Evolutionary conservation across 1,140 invertebrate species (phyloP), one percentile per base, ranked within the genome.

Genomic region (Diprion similis): DNA sequence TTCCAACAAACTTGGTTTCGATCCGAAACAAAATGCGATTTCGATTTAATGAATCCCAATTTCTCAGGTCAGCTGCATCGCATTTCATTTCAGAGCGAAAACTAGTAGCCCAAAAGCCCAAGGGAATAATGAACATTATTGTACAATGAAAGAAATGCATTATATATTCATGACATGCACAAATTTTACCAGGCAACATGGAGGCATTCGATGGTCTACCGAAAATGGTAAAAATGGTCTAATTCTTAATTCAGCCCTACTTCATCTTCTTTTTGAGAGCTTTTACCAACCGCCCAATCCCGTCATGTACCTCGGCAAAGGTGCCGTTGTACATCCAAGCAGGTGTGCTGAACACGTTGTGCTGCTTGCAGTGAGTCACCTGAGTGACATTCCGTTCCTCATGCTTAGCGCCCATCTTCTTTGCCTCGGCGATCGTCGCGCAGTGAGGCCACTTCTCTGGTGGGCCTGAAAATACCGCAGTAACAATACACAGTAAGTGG

Each of bases 281-380:
- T 70, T 82, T 80, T 45, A 91, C 85, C 87, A 92, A 89, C 71
- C 87, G 87, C 1, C 90, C 91, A 75, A 92, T 89, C 6, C 91
- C 91, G 73, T 90, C 87, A 78, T 89, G 87, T 66, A 92, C 81
- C 71, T 91, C 88, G 71, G 89, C 86, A 46, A 88, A 87, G 24
- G 78, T 79, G 8, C 84, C 81, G 45, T 89, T 83, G 75, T 90
- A 91, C 89, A 92, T 90, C 83, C 89, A 92, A 0, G 91, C 92
- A 10, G 92, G 91, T 7, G 91, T 91, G 13, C 90, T 91, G 10
- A 91, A 88, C 46, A 92, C 83, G 47, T 88, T 87, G 78, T 91
- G 89, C 10, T 88, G 84, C 3, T 81, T 79, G 80, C 91, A 91
- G 46, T 87, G 79, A 24, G 88, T 84, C 13, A 89, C 80, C 71